Percentiles rank a stretch among this genome's conserved stretches.
phyloP scores from a whole-genome alignment of 2,113 vertebrate species.

The Neopipo cinnamomea region DNA sequence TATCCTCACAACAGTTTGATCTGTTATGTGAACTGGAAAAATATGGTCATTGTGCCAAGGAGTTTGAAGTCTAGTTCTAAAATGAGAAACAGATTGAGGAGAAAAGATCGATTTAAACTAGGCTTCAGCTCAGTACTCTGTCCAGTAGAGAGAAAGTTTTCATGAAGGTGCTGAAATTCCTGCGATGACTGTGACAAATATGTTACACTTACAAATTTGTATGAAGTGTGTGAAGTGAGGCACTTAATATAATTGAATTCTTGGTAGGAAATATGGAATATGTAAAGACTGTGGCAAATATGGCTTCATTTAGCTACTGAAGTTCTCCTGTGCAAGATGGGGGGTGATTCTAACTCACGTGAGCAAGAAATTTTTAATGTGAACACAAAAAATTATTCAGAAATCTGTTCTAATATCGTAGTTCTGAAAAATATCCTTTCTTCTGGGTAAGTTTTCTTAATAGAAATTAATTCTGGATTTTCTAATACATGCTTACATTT shows the following conservation, averaged over 20 bases:
- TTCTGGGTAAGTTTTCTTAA: background rate
- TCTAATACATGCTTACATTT: background rate
- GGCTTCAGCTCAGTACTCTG: background rate
- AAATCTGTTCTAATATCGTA: background rate
- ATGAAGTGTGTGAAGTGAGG: background rate
- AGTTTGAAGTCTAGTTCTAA: background rate
- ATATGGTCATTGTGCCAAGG: background rate
- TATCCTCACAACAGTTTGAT: background rate
- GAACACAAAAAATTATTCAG: background rate
- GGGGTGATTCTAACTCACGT: rapidly evolving
- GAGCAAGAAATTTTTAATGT: background rate
- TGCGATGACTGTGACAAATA: background rate
- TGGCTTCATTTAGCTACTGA: background rate
- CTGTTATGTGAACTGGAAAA: background rate
- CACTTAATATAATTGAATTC: background rate
- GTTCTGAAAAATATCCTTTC: background rate
- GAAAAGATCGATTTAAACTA: background rate
- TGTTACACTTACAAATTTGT: background rate
- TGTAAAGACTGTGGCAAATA: background rate
- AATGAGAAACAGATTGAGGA: background rate
- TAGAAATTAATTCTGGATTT: background rate
- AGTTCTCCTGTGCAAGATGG: background rate
- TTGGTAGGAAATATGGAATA: background rate
- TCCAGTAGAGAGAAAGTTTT: background rate
- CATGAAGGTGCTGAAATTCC: background rate